These are phyloP conservation scores for Picus viridis DNA, from an alignment of 2,797 vertebrate genomes.

Conservation along the genomic window DNA sequence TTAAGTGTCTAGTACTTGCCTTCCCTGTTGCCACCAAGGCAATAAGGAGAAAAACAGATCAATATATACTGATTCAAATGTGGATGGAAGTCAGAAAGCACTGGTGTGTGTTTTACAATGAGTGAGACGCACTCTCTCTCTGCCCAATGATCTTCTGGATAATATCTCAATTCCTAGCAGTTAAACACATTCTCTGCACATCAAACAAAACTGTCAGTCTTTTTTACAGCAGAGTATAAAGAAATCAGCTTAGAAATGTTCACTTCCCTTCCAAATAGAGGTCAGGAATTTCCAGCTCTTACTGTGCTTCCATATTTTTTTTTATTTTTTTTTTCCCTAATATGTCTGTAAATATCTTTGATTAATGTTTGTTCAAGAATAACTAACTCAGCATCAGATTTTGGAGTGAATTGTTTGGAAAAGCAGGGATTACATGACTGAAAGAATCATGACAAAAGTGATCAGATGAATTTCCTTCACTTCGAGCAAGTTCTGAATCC, in stretches of 20 bases:
- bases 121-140: neutral
- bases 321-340: neutral
- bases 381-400: neutral
- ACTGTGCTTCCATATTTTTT: neutral
- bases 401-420: neutral
- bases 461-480: neutral
- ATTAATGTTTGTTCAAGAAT: neutral
- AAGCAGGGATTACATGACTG: neutral
- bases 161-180: neutral
- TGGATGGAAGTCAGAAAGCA: constrained; percentile 85
- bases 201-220: neutral
- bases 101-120: neutral
- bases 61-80: too few species aligned
- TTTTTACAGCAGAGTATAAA: neutral
- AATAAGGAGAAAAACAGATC: neutral
- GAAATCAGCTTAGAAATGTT: neutral
- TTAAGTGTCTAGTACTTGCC: neutral
- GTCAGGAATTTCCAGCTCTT: neutral
- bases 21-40: too few species aligned
- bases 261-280: neutral
- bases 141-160: neutral
- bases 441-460: neutral
- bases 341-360: neutral
- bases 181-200: neutral
- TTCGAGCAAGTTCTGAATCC: neutral